These are phyloP conservation scores for Ammodramus savannarum DNA, from an alignment of 2,113 vertebrate genomes.

Conservation along the genomic window DNA sequence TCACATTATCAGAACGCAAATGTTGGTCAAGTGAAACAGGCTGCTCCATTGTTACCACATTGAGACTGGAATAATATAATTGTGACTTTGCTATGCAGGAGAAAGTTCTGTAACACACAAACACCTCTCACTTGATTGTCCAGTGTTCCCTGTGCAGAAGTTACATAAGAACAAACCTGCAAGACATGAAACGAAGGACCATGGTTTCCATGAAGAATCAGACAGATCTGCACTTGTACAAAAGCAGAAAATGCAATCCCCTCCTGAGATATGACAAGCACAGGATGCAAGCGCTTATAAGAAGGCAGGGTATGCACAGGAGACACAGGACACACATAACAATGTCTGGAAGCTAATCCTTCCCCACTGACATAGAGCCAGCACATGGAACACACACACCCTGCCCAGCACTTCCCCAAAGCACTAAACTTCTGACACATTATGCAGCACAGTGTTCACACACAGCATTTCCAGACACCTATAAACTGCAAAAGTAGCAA, in stretches of 20 bases:
- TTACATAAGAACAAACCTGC: background rate
- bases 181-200: accelerated
- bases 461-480: background rate
- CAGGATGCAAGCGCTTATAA: background rate
- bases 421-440: background rate
- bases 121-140: background rate
- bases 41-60: background rate
- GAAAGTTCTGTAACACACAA: background rate
- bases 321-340: background rate
- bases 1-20: background rate
- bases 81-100: background rate
- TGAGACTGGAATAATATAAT: background rate
- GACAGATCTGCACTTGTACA: background rate
- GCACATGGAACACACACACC: accelerated
- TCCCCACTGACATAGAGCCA: background rate
- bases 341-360: background rate
- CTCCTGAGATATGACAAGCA: accelerated
- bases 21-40: background rate
- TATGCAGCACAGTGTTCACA: background rate
- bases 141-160: background rate
- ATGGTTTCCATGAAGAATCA: background rate
- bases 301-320: background rate
- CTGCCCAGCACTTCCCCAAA: background rate
- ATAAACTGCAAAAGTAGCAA: background rate
- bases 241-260: background rate